Base-by-base conservation (phyloP, 2,113 vertebrate species). In the Columbina picui region DNA sequence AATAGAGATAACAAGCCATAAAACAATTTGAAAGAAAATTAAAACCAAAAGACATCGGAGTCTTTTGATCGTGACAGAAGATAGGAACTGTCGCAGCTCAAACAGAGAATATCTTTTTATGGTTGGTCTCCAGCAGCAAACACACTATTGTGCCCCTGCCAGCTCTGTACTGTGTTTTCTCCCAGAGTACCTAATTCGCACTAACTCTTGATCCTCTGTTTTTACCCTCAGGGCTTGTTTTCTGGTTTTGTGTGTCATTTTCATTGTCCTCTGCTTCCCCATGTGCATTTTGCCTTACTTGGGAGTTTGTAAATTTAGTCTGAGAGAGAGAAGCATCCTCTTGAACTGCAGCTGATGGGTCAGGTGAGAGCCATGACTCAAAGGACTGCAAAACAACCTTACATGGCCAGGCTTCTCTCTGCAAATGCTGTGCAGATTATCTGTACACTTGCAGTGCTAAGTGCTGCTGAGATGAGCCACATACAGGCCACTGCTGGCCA, bases 31-130 rank as follows among this genome's bases (percentile, higher is more conserved):
- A 81, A 83, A 68, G 56, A 73, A 94, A 90, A 87, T 90, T 34
- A 93, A 79, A 87, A 96, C 92, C 87, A 89, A 93, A 93, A 95
- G 34, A n/a, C 36, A 53, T 69, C 59, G n/a, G 36, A 82, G 65
- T 57, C 57, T 93, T 94, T 86, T 82, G 59, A 89, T 95, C 55
- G n/a, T 61, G 38, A 71, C 25, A 83, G 89, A 94, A 91, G 45
- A 85, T 9, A 93, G 57, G 10, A 89, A 19, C 41, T 79, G 21
- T 60, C 57, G 86, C 65, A 81, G 34, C 26, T 85, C 30, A 88
- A 85, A 81, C 25, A 5, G 59, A 85, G 70, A 63, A 36, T 86
- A 64, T 69, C 68, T 87, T 95, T 89, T 84, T 43, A 61, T 75
- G 78, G 86, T 90, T 86, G 39, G 53, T 82, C 26, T 82, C 77